Evolutionary conservation across 2,113 vertebrate species (phyloP).

Genomic region (Amphiprion ocellaris): DNA sequence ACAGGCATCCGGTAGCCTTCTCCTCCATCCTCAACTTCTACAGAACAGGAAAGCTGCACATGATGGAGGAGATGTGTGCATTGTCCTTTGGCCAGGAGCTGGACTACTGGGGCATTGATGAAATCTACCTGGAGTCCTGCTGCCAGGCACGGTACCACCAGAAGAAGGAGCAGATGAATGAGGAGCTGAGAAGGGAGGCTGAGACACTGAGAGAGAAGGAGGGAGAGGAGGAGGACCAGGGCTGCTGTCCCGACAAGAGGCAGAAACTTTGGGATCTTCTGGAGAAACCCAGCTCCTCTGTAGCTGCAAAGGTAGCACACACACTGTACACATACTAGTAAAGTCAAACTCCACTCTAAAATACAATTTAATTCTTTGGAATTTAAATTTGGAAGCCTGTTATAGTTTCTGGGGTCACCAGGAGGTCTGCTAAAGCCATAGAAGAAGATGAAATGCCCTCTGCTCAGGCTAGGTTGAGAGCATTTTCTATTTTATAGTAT

Average conservation of each 20-base stretch:
- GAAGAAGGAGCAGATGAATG: conserved; percentile 99
- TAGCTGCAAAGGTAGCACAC: conserved; percentile 94
- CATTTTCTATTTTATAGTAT: too few relatives aligned
- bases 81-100: conserved; percentile 99
- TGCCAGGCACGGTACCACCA: conserved; percentile 98
- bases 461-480: too few relatives aligned
- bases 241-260: conserved; percentile 94
- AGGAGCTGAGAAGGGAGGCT: conserved; percentile 95
- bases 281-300: conserved; percentile 97
- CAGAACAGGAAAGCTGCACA: conserved; percentile 97
- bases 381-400: not conserved
- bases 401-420: not conserved
- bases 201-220: conserved; percentile 94
- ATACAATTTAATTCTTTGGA: too few relatives aligned
- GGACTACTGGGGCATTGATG: conserved; percentile 99
- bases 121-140: conserved; percentile 98
- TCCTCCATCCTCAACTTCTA: conserved; percentile 99
- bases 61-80: conserved; percentile 99
- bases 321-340: not conserved
- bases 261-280: conserved; percentile 98
- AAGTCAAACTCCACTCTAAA: too few relatives aligned
- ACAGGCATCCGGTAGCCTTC: conserved; percentile 97
- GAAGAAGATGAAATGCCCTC: not conserved
- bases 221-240: conserved; percentile 91
- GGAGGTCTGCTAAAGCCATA: not conserved